These are phyloP conservation scores for Parazoanthus darwini DNA, from an alignment of 92 coral and sea anemone species.

Conservation along the genomic window DNA sequence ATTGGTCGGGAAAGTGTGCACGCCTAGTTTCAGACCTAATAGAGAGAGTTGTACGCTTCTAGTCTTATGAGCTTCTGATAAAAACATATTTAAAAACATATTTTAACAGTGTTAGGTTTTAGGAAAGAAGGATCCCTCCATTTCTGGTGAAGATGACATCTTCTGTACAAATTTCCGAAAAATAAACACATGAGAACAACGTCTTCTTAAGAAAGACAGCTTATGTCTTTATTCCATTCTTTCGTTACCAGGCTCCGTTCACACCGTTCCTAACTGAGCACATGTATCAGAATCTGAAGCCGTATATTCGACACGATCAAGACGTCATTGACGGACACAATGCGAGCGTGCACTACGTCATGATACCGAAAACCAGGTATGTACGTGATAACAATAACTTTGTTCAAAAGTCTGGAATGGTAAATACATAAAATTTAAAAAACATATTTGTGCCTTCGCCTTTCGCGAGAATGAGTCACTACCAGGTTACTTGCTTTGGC, in stretches of 20 bases:
- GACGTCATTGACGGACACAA: slow-evolving; percentile 62
- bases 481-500: too few species aligned
- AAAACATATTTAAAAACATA: too few species aligned
- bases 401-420: background rate
- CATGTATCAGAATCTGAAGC: slow-evolving; percentile 86
- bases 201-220: background rate
- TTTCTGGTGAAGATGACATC: background rate
- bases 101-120: background rate
- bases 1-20: too few species aligned
- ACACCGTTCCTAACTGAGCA: slow-evolving; percentile 98
- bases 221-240: background rate
- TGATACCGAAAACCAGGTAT: slow-evolving; percentile 85
- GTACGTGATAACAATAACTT: background rate
- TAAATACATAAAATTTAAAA: too few species aligned
- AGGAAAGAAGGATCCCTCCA: background rate
- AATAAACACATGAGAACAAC: background rate
- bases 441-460: too few species aligned
- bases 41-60: too few species aligned
- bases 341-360: slow-evolving; percentile 84
- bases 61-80: too few species aligned
- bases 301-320: slow-evolving; percentile 75
- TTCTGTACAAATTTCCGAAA: background rate
- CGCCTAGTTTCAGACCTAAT: too few species aligned
- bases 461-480: too few species aligned
- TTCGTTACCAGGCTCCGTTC: slow-evolving; percentile 80